These are phyloP conservation scores for Pseudocheirus occidentalis DNA, from an alignment of 2,797 vertebrate genomes.

Conservation along the genomic window DNA sequence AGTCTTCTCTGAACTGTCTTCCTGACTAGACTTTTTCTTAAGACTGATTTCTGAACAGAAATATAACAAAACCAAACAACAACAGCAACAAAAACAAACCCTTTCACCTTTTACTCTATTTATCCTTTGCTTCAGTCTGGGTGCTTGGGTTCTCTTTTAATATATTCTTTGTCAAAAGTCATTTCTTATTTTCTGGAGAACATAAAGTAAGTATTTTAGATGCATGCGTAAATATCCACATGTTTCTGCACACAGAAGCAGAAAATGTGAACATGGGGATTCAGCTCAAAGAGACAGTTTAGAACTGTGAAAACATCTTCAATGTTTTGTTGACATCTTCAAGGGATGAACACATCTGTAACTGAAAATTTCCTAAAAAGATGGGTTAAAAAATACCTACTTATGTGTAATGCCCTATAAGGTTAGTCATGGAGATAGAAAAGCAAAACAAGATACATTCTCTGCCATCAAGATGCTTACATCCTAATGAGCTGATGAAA, in stretches of 20 bases:
- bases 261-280: background rate
- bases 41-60: background rate
- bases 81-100: background rate
- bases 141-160: background rate
- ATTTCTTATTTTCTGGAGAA: background rate
- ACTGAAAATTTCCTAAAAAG: background rate
- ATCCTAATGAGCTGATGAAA: background rate
- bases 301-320: background rate
- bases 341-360: background rate
- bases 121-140: background rate
- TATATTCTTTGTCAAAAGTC: background rate
- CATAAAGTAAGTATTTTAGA: conserved; percentile 20
- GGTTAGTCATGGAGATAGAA: background rate
- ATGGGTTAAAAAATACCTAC: background rate
- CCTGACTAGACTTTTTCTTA: background rate
- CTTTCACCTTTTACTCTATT: background rate
- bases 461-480: background rate
- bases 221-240: background rate
- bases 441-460: background rate
- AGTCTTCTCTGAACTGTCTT: background rate
- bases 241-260: background rate
- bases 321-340: background rate
- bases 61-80: background rate
- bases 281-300: background rate
- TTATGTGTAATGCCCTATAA: background rate